Evolutionary conservation across 1,140 invertebrate species (phyloP), one percentile per base, ranked within the genome.

Genomic region (Cydia strobilella): DNA sequence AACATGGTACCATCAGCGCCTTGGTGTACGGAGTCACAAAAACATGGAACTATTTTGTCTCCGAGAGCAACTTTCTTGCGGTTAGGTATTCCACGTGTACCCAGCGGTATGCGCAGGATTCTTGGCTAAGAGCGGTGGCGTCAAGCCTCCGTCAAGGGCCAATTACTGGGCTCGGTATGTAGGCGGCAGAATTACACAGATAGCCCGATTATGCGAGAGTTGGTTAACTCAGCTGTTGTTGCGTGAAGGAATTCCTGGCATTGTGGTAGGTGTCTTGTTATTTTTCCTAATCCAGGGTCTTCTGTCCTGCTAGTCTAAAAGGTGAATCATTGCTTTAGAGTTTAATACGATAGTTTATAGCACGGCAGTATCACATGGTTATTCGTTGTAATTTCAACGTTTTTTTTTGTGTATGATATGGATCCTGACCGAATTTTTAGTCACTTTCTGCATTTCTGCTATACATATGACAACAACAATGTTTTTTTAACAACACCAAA

Each of bases 181-280:
- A 59, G 54, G 54, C 54, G 54, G 54, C 54, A 23, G 54, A 51
- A 59, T 59, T 59, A 59, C 54, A 59, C 54, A 59, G 54, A 59
- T 59, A 59, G 54, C 10, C 5, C 18, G 54, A 59, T 59, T 59
- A 59, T 59, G 54, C 54, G 54, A 23, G 15, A 54, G 51, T 48
- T 1, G 4, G 45, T 54, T 54, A 54, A 23, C 18, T 59, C 54
- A 23, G 12, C 18, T 2, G 18, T 59, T n/a, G 18, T 59, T n/a
- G 54, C 54, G 54, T 59, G 54, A 23, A 59, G 54, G 54, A 59
- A 59, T 59, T 20, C 20, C 20, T 59, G 1, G n/a, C 54, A 59
- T 23, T 59, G 54, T 59, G 18, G n/a, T 51, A 18, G 48, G 15
- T 51, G 42, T 45, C 42, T 45, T 45, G 42, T 45, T 45, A 45